These are phyloP conservation scores for Phlogophora meticulosa DNA, from an alignment of 2,888 invertebrate genomes.

Conservation along the genomic window DNA sequence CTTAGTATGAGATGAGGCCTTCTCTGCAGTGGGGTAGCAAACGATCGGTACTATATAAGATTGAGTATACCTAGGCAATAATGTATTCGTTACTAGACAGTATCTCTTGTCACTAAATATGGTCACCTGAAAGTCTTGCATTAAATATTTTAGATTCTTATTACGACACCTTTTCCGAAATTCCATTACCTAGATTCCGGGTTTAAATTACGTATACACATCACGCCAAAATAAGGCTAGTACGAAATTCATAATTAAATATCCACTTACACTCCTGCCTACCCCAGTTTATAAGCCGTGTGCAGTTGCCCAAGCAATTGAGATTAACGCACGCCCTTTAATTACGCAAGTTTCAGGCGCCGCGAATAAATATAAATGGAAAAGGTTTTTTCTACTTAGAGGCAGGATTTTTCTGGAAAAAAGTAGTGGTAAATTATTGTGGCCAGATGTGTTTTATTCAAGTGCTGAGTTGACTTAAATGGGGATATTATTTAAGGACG, in stretches of 20 bases:
- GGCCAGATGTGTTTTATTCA: conserved; percentile 21
- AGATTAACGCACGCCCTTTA: conserved; percentile 81
- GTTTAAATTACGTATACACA: conserved; percentile 51
- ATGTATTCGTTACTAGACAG: background rate
- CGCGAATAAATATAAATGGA: conserved; percentile 71
- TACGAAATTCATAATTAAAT: conserved; percentile 60
- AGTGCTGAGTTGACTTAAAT: conserved; percentile 2
- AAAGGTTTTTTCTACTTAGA: conserved; percentile 52
- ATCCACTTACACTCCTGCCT: conserved; percentile 49
- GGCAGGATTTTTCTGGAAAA: conserved; percentile 29
- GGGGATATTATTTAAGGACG: conserved; percentile 1
- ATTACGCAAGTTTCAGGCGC: conserved; percentile 77
- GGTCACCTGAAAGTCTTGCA: background rate
- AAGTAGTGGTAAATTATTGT: conserved; percentile 37
- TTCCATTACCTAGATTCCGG: conserved; percentile 44
- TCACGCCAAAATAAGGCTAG: conserved; percentile 37
- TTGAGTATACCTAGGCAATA: too few relatives aligned
- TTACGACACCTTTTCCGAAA: conserved; percentile 16
- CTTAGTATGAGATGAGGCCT: too few relatives aligned
- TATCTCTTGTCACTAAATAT: too few relatives aligned
- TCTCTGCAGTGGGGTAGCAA: too few relatives aligned
- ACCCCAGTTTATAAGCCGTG: conserved; percentile 50
- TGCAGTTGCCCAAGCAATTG: conserved; percentile 71
- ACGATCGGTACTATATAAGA: too few relatives aligned
- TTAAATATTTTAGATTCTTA: conserved; percentile 36